Percentiles rank a stretch among this genome's conserved stretches.
These are phyloP conservation scores for Gasterosteus nipponicus DNA, from an alignment of 2,113 vertebrate species.

Conservation along the genomic window DNA sequence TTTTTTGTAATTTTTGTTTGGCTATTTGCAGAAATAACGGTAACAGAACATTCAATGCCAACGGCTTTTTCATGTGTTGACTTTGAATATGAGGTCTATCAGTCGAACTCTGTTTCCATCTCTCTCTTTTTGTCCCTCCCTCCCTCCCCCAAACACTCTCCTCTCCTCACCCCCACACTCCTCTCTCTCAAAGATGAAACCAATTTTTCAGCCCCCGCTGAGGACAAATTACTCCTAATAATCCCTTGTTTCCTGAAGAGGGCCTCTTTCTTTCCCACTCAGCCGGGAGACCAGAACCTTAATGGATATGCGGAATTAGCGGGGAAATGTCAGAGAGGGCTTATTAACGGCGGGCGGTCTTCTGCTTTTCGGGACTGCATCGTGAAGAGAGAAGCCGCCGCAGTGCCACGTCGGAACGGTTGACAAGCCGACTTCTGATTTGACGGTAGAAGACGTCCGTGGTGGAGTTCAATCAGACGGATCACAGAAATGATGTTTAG, in stretches of 20 bases:
- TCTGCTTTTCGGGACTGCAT: conserved; percentile 43
- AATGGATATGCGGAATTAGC: conserved; percentile 69
- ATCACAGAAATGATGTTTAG: conserved; percentile 42
- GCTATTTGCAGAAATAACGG: conserved; percentile 2
- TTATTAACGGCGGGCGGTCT: conserved; percentile 47
- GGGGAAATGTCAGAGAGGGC: conserved; percentile 40
- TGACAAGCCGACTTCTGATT: conserved; percentile 53
- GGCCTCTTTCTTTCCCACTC: conserved; percentile 58
- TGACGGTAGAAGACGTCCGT: conserved; percentile 33
- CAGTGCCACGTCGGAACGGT: conserved; percentile 12
- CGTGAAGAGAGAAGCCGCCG: conserved; percentile 20
- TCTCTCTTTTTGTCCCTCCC: conserved; percentile 3
- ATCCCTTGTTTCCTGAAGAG: conserved; percentile 73
- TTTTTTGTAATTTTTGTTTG: background rate
- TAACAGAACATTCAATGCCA: background rate
- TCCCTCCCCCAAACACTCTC: background rate
- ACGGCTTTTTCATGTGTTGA: background rate
- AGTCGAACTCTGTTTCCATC: conserved; percentile 2
- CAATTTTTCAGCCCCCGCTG: conserved; percentile 65
- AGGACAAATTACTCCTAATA: conserved; percentile 74
- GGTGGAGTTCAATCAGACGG: conserved; percentile 48
- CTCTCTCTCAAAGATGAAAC: conserved; percentile 65
- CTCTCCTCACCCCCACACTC: conserved; percentile 10
- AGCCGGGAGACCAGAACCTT: conserved; percentile 51
- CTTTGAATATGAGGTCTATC: conserved; percentile 10